Conservation (phyloP, 2,888 invertebrate genomes). For the Drosophila austrosaltans region DNA sequence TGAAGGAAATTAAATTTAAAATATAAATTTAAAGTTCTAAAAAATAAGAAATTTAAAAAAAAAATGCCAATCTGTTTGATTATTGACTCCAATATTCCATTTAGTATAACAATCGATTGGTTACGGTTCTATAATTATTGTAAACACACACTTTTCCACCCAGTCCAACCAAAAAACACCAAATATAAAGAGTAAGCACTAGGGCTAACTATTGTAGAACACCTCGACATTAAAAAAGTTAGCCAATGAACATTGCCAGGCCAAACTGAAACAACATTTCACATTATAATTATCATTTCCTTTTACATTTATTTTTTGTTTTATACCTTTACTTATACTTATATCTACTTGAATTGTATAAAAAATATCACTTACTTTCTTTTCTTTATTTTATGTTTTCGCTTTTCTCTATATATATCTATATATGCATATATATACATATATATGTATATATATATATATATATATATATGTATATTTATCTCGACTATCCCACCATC, state of each 20-base stretch:
- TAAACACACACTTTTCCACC: conserved; percentile 5
- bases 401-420: conserved; percentile 49
- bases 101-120: background rate
- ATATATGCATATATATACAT: conserved; percentile 42
- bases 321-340: conserved; percentile 40
- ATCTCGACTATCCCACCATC: conserved; percentile 63
- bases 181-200: conserved; percentile 40
- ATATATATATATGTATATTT: conserved; percentile 67
- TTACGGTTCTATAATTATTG: background rate
- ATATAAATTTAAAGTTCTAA: background rate
- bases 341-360: conserved; percentile 49
- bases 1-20: too few relatives aligned
- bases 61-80: background rate
- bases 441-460: conserved; percentile 42
- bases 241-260: conserved; percentile 23
- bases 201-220: conserved; percentile 64
- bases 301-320: conserved; percentile 27
- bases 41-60: too few relatives aligned
- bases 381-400: conserved; percentile 75
- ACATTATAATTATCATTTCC: conserved; percentile 35
- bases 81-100: background rate
- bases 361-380: conserved; percentile 71
- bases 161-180: conserved; percentile 33
- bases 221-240: conserved; percentile 31
- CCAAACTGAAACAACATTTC: conserved; percentile 33